These are phyloP conservation scores for Andrena haemorrhoa DNA, from an alignment of 2,888 invertebrate species.

Conservation along the genomic window DNA sequence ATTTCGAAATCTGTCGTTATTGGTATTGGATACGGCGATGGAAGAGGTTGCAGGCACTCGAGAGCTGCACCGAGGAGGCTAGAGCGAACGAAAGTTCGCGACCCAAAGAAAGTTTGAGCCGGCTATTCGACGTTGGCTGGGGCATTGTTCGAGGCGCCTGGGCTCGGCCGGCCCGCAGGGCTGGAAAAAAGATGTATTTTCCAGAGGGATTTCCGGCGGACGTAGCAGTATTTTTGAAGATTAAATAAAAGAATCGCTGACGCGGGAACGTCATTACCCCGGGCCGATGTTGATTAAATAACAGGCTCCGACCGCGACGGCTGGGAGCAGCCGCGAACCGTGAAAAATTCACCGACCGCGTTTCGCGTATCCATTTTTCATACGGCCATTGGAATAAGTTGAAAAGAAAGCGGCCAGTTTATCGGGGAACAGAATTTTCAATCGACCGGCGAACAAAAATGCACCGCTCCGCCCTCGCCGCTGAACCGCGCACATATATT, in stretches of 20 bases:
- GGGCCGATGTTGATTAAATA: constrained; percentile 39
- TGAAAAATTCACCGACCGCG: constrained; percentile 3
- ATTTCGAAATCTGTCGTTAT: constrained; percentile 73
- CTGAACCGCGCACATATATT: constrained; percentile 9
- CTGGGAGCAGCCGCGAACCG: not conserved
- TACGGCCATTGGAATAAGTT: constrained; percentile 6
- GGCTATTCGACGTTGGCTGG: constrained; percentile 13
- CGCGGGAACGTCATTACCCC: constrained; percentile 34
- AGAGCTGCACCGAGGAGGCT: constrained; percentile 30
- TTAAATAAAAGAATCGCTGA: constrained; percentile 30
- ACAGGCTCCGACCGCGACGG: not conserved
- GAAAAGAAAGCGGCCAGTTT: constrained; percentile 20
- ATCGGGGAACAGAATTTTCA: constrained; percentile 37
- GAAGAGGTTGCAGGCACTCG: constrained; percentile 46
- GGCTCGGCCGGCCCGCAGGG: not conserved
- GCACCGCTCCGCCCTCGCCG: not conserved
- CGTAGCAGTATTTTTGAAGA: constrained; percentile 20
- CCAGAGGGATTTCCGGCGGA: constrained; percentile 5
- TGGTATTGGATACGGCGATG: constrained; percentile 66
- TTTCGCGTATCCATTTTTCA: constrained; percentile 32
- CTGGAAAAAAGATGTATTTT: constrained; percentile 19
- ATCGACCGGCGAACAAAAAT: constrained; percentile 35
- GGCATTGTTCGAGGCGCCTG: constrained; percentile 19
- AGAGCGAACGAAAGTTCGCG: constrained; percentile 19
- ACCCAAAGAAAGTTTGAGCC: constrained; percentile 36